Conservation (phyloP, 2,888 invertebrate genomes). For the Aplocera efformata region DNA sequence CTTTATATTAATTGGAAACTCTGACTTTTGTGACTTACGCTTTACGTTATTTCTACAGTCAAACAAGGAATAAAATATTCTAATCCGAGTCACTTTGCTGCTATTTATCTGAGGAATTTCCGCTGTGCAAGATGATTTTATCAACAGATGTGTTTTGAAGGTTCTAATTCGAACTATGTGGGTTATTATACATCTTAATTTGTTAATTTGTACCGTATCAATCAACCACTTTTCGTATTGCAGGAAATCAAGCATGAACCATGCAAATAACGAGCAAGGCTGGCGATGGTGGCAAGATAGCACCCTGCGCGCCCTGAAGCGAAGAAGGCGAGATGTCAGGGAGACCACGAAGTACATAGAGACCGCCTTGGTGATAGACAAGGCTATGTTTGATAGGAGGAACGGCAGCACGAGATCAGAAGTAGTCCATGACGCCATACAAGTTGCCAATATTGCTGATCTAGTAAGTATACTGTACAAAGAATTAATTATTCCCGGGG, state of each 20-base stretch:
- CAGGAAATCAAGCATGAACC: conserved; percentile 36
- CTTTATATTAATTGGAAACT: too few species aligned
- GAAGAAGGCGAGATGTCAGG: conserved; percentile 87
- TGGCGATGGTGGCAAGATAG: conserved; percentile 70
- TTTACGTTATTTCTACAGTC: too few species aligned
- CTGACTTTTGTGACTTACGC: too few species aligned
- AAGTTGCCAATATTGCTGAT: conserved; percentile 98
- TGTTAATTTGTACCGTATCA: too few species aligned
- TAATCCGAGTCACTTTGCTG: too few species aligned
- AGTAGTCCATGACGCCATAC: conserved; percentile 96
- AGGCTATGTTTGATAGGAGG: conserved; percentile 96
- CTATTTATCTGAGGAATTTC: too few species aligned
- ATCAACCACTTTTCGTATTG: conserved; percentile 22
- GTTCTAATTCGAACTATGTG: too few species aligned
- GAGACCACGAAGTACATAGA: conserved; percentile 97
- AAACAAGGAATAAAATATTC: too few species aligned
- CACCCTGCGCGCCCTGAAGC: conserved; percentile 53
- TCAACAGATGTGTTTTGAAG: too few species aligned
- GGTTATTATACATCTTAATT: too few species aligned
- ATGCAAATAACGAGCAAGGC: conserved; percentile 47
- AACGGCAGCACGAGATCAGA: conserved; percentile 93
- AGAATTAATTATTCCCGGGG: too few species aligned
- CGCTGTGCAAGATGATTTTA: too few species aligned
- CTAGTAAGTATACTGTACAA: conserved; percentile 87
- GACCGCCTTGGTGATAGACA: conserved; percentile 96